A percentile compares a stretch with the other conserved stretches of the same genome.
These are phyloP conservation scores for Cecidostiba fungosa DNA, from an alignment of 2,888 invertebrate genomes.

Conservation along the genomic window DNA sequence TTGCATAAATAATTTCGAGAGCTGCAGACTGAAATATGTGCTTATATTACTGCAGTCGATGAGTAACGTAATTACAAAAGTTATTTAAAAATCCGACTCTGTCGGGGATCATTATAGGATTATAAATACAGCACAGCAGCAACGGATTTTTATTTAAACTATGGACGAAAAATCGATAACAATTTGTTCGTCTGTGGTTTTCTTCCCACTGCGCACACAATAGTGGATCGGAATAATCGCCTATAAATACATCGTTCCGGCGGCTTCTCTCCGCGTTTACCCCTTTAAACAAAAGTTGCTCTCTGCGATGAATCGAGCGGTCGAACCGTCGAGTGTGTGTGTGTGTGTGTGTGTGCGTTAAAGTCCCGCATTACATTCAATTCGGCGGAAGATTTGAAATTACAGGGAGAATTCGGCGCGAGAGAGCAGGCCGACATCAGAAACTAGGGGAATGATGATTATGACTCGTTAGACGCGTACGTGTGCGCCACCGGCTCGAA, in stretches of 20 bases:
- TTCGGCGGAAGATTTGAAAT: slow-evolving; percentile 65
- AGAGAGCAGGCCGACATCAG: slow-evolving; percentile 32
- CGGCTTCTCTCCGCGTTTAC: slow-evolving; percentile 29
- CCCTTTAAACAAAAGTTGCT: slow-evolving; percentile 60
- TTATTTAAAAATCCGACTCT: neutral
- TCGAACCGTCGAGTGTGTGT: slow-evolving; percentile 5
- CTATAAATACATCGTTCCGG: slow-evolving; percentile 56
- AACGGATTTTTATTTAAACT: neutral
- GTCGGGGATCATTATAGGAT: neutral
- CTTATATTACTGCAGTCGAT: neutral
- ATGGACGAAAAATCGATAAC: slow-evolving; percentile 40
- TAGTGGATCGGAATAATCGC: slow-evolving; percentile 46
- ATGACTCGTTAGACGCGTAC: slow-evolving; percentile 63
- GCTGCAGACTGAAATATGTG: neutral
- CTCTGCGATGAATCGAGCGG: slow-evolving; percentile 27
- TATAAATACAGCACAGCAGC: neutral
- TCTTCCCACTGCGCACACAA: neutral
- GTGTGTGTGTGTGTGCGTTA: neutral
- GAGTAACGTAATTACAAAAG: neutral
- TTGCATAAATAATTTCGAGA: neutral
- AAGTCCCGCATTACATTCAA: slow-evolving; percentile 63
- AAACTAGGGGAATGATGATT: slow-evolving; percentile 53
- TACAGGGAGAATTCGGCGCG: slow-evolving; percentile 57
- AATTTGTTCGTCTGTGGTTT: slow-evolving; percentile 40
- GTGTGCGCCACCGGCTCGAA: slow-evolving; percentile 15